Conservation (phyloP, 2,113 vertebrate genomes). For the Oncorhynchus nerka region DNA sequence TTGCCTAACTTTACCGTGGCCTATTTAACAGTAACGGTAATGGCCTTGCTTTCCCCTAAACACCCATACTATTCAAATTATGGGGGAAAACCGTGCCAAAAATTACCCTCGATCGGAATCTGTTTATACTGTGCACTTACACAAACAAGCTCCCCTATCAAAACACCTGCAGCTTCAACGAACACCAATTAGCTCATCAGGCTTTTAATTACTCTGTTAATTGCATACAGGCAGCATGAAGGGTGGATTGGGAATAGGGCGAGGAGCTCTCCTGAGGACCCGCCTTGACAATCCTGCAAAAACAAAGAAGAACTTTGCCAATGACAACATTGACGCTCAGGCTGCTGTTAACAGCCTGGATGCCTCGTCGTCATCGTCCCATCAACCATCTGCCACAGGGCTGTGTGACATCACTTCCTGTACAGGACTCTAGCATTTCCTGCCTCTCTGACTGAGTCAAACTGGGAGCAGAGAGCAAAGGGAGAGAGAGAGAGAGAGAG, state of each 20-base stretch:
- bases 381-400: background rate
- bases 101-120: slow-evolving; percentile 42
- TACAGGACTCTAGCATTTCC: slow-evolving; percentile 7
- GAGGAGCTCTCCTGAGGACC: slow-evolving; percentile 72
- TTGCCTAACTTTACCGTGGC: background rate
- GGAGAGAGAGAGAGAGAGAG: background rate
- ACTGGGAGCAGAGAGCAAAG: slow-evolving; percentile 6
- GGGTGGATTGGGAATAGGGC: slow-evolving; percentile 88
- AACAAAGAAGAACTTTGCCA: slow-evolving; percentile 72
- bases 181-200: slow-evolving; percentile 99
- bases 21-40: background rate
- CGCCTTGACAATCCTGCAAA: slow-evolving; percentile 74
- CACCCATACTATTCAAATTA: slow-evolving; percentile 31
- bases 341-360: slow-evolving; percentile 20
- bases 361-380: slow-evolving; percentile 24
- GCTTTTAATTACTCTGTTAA: slow-evolving; percentile 99
- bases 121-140: slow-evolving; percentile 75
- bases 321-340: slow-evolving; percentile 54
- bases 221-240: slow-evolving; percentile 94
- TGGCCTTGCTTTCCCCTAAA: slow-evolving; percentile 11
- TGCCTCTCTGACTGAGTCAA: background rate
- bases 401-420: slow-evolving; percentile 46
- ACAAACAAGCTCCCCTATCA: slow-evolving; percentile 83
- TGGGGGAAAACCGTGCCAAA: slow-evolving; percentile 31
- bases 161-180: slow-evolving; percentile 98